Evolutionary conservation across 2,888 invertebrate genomes (phyloP).

Genomic region (Osmoderma eremita): DNA sequence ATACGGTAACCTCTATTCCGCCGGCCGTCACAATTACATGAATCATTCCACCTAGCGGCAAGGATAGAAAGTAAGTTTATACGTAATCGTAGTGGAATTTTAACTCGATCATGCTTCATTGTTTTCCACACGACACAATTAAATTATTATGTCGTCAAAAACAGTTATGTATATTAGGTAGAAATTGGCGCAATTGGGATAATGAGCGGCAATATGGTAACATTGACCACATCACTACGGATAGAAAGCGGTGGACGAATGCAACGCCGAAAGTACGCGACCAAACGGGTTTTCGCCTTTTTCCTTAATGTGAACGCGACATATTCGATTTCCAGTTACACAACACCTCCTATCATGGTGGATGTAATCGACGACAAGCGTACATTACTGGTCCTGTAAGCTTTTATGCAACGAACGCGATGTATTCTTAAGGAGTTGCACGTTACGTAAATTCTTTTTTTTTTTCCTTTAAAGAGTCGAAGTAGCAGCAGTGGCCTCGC

Average conservation of each 20-base stretch:
- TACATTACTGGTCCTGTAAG: constrained; percentile 23
- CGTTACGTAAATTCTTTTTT: constrained; percentile 17
- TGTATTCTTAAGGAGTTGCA: constrained; percentile 8
- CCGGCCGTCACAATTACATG: not conserved
- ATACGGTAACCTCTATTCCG: not conserved
- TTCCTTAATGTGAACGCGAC: constrained; percentile 6
- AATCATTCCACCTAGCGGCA: constrained; percentile 33
- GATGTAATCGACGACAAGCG: constrained; percentile 15
- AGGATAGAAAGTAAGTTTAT: constrained; percentile 34
- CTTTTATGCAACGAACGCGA: constrained; percentile 30
- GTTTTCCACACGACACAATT: constrained; percentile 27
- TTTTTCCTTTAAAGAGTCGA: constrained; percentile 11
- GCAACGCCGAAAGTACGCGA: too few species aligned
- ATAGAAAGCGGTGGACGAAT: too few species aligned
- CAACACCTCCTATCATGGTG: constrained; percentile 21
- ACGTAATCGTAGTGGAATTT: constrained; percentile 31
- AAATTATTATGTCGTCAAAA: constrained; percentile 27
- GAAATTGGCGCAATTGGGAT: not conserved
- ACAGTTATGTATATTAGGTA: constrained; percentile 30
- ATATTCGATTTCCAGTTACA: constrained; percentile 19
- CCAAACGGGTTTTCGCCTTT: too few species aligned
- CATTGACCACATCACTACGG: too few species aligned
- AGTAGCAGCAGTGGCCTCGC: constrained; percentile 1
- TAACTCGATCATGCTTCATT: constrained; percentile 30
- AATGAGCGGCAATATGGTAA: too few species aligned